phyloP scores from a whole-genome alignment of 2,113 vertebrate species.

The Lichenostomus cassidix region DNA sequence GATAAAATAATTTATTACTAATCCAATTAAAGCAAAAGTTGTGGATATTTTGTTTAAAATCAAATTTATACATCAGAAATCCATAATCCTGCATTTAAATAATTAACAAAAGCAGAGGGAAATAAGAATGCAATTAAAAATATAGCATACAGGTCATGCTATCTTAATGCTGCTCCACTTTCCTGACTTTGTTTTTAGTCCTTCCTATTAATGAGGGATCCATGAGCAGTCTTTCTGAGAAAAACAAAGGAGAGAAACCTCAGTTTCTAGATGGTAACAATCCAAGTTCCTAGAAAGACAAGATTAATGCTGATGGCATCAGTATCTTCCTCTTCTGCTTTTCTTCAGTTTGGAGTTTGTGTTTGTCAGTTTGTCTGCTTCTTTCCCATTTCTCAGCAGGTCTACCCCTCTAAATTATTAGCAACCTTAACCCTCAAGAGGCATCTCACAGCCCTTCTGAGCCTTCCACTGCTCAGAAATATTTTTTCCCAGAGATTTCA shows the following conservation, averaged over 20 bases:
- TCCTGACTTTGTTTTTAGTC: neutral
- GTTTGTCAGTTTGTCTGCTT: neutral
- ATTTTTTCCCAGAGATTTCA: neutral
- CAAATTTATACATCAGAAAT: neutral
- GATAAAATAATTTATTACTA: neutral
- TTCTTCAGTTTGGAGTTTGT: neutral
- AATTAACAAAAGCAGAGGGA: neutral
- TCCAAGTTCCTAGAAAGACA: neutral
- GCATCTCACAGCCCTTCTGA: neutral
- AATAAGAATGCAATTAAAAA: neutral
- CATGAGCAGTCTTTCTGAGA: neutral
- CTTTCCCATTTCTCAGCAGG: neutral
- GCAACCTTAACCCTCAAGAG: neutral
- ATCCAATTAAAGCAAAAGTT: neutral
- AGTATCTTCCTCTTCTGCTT: neutral
- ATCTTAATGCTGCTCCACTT: neutral
- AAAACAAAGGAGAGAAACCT: neutral
- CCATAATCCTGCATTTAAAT: neutral
- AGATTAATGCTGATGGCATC: accelerated
- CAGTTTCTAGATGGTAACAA: neutral
- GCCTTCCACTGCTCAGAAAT: neutral
- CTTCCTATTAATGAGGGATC: neutral
- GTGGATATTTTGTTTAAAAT: neutral
- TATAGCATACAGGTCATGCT: accelerated
- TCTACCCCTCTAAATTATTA: neutral